A percentile compares a stretch with the other conserved stretches of the same genome.
Conservation (phyloP, 2,113 vertebrate genomes). For the Corythornis vintsioides region DNA sequence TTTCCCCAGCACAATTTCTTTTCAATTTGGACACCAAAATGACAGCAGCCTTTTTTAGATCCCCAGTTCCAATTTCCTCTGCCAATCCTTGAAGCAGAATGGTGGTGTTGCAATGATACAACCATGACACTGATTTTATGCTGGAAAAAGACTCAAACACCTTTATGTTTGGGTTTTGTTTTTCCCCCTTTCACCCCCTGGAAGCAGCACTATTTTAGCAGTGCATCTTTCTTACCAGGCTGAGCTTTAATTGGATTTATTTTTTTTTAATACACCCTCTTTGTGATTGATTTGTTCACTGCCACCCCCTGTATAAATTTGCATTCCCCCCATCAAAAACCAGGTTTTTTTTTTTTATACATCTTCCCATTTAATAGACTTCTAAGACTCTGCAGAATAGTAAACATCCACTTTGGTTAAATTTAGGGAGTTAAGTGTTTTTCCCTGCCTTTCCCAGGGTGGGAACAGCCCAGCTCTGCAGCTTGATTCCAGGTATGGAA, state of each 20-base stretch:
- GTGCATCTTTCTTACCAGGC: neutral
- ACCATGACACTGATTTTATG: neutral
- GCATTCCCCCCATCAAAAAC: neutral
- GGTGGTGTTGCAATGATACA: fast-evolving
- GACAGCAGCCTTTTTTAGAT: neutral
- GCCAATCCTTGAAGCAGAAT: neutral
- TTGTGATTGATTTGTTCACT: neutral
- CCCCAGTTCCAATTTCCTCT: neutral
- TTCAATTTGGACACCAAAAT: neutral
- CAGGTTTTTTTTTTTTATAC: neutral
- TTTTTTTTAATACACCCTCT: neutral
- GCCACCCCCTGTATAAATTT: neutral
- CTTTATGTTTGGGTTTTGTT: neutral
- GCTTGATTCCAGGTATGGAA: neutral
- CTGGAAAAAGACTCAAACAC: neutral
- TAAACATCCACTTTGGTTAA: neutral
- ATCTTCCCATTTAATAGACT: neutral
- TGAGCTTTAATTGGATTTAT: neutral
- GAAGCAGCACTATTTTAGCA: neutral
- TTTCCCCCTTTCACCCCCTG: neutral
- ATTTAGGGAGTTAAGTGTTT: neutral
- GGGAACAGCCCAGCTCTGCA: neutral
- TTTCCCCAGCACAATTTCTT: neutral
- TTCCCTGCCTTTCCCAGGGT: neutral
- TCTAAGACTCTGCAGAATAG: neutral